Base-by-base conservation (phyloP, 1,140 invertebrate species). In the Spodoptera litura region DNA sequence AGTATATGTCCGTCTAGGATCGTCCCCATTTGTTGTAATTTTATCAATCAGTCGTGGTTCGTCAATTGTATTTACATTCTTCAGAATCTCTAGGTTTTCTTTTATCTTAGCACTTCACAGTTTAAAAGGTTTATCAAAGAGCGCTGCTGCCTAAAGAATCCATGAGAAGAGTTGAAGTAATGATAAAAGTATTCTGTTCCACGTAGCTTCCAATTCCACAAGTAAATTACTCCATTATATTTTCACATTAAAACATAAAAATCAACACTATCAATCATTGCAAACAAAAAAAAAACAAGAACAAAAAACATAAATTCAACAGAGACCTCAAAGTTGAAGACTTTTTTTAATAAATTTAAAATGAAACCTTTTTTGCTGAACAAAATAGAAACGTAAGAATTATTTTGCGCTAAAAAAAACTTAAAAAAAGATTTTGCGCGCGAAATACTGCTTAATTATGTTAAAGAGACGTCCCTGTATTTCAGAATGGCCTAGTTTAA, bases 391-490 rank as follows among this genome's bases (percentile, higher is more conserved):
- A 59, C 56, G 38, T 49, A 44, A 59, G 56, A 73, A 73, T 61
- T 73, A 73, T 73, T 73, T 51, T 31, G 56, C 31, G 44, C n/a
- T 27, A 58, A 72, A 73, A 73, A 62, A 73, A 73, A 73, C 55
- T 59, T 49, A 49, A 12, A 73, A 73, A 58, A 49, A 73, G 38
- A 73, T 73, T 61, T 58, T 35, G 61, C 35, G 59, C 56, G 35
- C 35, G 25, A 73, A 73, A 73, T 73, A 73, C 71, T 61, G 71
- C 38, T 73, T 73, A 56, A 73, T 73, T 73, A 73, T 73, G 71
- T 59, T 56, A 73, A 73, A 73, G 10, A 73, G 71, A 27, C 71
- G 56, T 73, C 35, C 35, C 71, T 61, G 71, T 59, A 73, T 27
- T 73, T 73, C 56, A 27, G 55, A 59, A 61, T 73, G 51, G 56